phyloP scores from a whole-genome alignment of 2,797 vertebrate genomes.

The Acridotheres tristis region DNA sequence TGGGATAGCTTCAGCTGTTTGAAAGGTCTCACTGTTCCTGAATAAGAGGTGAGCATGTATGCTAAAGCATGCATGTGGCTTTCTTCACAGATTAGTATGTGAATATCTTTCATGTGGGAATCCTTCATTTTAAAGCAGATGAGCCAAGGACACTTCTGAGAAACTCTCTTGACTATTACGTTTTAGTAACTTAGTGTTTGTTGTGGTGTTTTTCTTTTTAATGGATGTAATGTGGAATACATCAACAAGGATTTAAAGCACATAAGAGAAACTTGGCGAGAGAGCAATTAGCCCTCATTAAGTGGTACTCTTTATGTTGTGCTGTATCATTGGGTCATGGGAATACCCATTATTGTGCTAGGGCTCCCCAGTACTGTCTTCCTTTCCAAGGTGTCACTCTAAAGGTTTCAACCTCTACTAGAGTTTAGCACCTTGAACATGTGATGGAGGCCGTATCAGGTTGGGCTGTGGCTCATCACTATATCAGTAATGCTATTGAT shows the following conservation, averaged over 20 bases:
- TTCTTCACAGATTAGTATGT: background rate
- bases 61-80: background rate
- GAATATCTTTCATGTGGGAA: background rate
- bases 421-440: background rate
- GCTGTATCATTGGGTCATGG: background rate
- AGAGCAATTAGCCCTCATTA: background rate
- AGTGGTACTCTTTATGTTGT: background rate
- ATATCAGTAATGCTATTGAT: background rate
- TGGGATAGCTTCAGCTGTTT: background rate
- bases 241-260: background rate
- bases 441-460: background rate
- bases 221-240: background rate
- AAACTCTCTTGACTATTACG: background rate
- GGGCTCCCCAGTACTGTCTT: background rate
- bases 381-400: background rate
- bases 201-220: background rate
- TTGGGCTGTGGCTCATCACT: background rate
- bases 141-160: background rate
- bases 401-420: background rate
- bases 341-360: background rate
- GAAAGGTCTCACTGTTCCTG: background rate
- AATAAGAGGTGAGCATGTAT: background rate
- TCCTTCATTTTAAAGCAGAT: background rate
- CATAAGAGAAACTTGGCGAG: background rate
- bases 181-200: background rate